Conservation (phyloP, 1,140 invertebrate genomes). For the Coelopa frigida region DNA sequence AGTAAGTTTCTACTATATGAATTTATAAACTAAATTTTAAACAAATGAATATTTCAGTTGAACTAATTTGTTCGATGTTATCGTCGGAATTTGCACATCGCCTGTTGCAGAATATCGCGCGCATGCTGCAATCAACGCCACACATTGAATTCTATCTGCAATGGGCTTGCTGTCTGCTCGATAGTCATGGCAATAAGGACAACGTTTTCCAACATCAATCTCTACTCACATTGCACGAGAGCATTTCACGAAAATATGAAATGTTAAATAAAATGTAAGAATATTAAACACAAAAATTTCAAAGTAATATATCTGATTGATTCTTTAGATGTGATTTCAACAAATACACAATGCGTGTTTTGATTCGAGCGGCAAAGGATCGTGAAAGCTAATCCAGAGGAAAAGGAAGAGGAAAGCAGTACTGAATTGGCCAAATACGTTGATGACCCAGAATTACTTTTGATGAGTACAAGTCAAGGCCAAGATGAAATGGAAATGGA, state of each 20-base stretch:
- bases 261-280: constrained; percentile 82
- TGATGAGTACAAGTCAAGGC: no score
- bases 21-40: background rate
- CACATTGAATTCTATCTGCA: constrained; percentile 84
- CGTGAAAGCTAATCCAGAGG: constrained; percentile 9
- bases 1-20: constrained; percentile 53
- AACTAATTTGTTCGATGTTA: constrained; percentile 61
- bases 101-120: constrained; percentile 61
- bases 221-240: constrained; percentile 71
- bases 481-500: no score
- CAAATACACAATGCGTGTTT: constrained; percentile 64
- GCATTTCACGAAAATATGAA: constrained; percentile 68
- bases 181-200: constrained; percentile 49
- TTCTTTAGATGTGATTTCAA: constrained; percentile 71
- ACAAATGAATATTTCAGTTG: constrained; percentile 54
- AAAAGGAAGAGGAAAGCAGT: background rate
- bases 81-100: constrained; percentile 69
- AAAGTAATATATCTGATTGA: constrained; percentile 8
- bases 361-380: constrained; percentile 52
- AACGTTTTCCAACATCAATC: constrained; percentile 52
- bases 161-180: constrained; percentile 68
- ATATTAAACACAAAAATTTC: background rate
- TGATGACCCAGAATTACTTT: no score
- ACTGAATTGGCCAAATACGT: no score
- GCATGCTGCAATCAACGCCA: constrained; percentile 62